These are phyloP conservation scores for Julus scandinavius DNA, from an alignment of 2,888 invertebrate genomes.

Conservation along the genomic window DNA sequence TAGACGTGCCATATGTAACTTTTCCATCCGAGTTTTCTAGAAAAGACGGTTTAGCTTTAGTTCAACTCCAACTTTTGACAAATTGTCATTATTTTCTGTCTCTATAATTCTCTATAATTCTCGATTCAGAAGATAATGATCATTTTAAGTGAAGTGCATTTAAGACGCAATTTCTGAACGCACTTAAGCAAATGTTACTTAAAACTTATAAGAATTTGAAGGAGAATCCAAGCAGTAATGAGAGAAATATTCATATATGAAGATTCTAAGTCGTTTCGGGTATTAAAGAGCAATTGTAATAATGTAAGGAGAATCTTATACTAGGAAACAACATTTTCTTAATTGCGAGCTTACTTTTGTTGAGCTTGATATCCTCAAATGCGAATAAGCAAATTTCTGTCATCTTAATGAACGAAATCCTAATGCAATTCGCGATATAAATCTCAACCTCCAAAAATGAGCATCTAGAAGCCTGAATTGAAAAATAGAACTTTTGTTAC, in stretches of 20 bases:
- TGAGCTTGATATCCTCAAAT: background rate
- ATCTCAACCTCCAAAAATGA: no score
- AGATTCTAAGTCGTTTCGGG: background rate
- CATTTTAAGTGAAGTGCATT: background rate
- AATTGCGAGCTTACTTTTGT: background rate
- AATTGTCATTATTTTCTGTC: background rate
- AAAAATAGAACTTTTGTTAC: no score
- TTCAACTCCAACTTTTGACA: background rate
- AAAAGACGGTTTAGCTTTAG: no score
- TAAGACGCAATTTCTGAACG: slow-evolving; percentile 1
- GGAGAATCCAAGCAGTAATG: background rate
- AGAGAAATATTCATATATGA: background rate
- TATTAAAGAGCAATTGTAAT: slow-evolving; percentile 24
- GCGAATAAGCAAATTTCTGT: no score
- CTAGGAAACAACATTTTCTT: background rate
- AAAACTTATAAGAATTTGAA: background rate
- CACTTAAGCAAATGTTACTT: slow-evolving; percentile 1
- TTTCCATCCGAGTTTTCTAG: no score
- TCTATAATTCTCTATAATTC: background rate
- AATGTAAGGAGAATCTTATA: background rate
- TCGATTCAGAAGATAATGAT: background rate
- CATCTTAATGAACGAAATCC: no score
- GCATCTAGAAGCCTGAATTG: no score
- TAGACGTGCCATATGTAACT: no score
- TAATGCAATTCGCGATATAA: no score